Conservation (phyloP, 2,113 vertebrate genomes). For the Psettodes erumei region DNA sequence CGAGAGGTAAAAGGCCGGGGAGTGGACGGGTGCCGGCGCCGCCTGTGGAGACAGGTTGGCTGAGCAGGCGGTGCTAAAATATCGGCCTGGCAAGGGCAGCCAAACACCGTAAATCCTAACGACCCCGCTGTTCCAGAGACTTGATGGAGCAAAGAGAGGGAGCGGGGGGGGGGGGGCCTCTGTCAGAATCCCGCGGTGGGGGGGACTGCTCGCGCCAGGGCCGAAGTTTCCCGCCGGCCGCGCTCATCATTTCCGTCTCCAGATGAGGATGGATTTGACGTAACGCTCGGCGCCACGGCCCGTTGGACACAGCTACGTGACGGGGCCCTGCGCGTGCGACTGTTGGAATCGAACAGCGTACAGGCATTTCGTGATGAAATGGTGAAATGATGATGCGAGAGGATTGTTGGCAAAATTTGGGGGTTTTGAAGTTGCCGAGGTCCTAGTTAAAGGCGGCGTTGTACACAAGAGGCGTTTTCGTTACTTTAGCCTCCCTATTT, state of each 20-base stretch:
- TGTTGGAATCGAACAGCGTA: conserved; percentile 32
- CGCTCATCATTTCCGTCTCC: conserved; percentile 68
- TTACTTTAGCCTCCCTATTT: not conserved
- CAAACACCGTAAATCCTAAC: conserved; percentile 71
- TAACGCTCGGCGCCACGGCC: conserved; percentile 59
- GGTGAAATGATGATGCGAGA: too few species aligned
- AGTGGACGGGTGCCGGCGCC: conserved; percentile 28
- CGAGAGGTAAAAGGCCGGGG: not conserved
- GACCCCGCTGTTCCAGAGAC: conserved; percentile 37
- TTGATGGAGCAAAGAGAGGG: conserved; percentile 58
- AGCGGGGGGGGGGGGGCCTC: conserved; percentile 51
- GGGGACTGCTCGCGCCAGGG: conserved; percentile 62
- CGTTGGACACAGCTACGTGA: conserved; percentile 43
- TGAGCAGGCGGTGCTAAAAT: conserved; percentile 64
- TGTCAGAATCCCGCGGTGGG: conserved; percentile 72
- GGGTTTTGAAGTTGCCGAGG: too few species aligned
- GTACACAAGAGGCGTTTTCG: not conserved
- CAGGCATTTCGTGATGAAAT: too few species aligned
- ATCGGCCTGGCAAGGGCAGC: conserved; percentile 59
- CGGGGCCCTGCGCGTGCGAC: conserved; percentile 22
- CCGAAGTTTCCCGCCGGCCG: conserved; percentile 68
- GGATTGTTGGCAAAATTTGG: too few species aligned
- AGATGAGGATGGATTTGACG: conserved; percentile 72
- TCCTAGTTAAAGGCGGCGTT: not conserved
- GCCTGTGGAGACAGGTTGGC: conserved; percentile 38